These are phyloP conservation scores for Zaprionus ornatus DNA, from an alignment of 1,140 invertebrate genomes.

Conservation along the genomic window DNA sequence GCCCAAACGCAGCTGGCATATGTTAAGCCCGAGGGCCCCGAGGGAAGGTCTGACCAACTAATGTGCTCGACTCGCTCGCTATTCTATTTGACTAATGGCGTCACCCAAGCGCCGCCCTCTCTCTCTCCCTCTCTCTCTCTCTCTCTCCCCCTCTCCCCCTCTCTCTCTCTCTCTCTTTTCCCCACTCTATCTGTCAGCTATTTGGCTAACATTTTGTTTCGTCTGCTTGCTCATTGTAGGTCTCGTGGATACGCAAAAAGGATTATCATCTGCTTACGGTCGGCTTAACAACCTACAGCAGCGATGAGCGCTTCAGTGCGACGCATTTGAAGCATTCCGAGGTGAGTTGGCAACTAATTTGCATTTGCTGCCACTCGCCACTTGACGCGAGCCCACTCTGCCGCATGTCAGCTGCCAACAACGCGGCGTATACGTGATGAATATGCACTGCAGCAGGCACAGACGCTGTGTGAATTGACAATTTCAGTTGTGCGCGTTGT, in stretches of 20 bases:
- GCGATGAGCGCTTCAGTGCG: conserved; percentile 93
- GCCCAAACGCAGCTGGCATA: conserved; percentile 47
- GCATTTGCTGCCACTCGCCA: conserved; percentile 32
- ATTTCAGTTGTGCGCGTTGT: not conserved
- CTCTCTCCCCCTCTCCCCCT: too few species aligned
- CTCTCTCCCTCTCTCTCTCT: not conserved
- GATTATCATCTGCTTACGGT: conserved; percentile 93
- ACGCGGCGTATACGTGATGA: conserved; percentile 60
- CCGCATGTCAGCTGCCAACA: not conserved
- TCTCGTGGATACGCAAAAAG: conserved; percentile 92
- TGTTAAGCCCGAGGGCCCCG: too few species aligned
- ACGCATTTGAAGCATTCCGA: conserved; percentile 93
- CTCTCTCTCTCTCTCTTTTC: too few species aligned
- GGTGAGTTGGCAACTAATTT: conserved; percentile 84
- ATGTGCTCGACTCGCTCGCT: conserved; percentile 38
- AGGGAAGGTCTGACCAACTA: too few species aligned
- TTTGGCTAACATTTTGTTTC: conserved; percentile 13
- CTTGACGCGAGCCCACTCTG: not conserved
- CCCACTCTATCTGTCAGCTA: not conserved
- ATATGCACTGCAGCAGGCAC: conserved; percentile 31
- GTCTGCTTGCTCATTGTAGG: conserved; percentile 83
- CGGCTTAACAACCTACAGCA: conserved; percentile 92
- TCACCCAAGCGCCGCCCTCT: conserved; percentile 2
- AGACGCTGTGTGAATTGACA: not conserved
- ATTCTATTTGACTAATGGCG: conserved; percentile 67